Evolutionary conservation across 1,140 invertebrate genomes (phyloP).

Genomic region (Notospermus geniculatus): DNA sequence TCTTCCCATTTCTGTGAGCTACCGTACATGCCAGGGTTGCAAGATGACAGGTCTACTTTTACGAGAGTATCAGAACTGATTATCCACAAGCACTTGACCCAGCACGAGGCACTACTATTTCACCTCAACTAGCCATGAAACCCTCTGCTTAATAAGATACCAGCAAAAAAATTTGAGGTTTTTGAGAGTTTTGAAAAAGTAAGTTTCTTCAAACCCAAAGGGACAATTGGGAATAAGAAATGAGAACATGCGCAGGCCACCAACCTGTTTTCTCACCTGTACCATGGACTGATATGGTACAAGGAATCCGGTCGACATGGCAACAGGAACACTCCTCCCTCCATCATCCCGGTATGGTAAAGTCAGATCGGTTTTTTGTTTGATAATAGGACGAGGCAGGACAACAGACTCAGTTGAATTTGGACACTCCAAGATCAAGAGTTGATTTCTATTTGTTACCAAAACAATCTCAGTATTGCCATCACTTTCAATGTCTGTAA

Average conservation of each 20-base stretch:
- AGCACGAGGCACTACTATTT: no score
- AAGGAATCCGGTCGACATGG: constrained; percentile 38
- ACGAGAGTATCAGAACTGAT: no score
- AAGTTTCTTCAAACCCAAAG: no score
- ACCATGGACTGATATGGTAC: constrained; percentile 36
- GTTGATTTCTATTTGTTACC: constrained; percentile 32
- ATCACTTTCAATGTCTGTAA: constrained; percentile 45
- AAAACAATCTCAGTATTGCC: constrained; percentile 43
- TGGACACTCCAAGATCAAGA: constrained; percentile 34
- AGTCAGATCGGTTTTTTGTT: constrained; percentile 28
- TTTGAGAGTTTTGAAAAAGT: no score
- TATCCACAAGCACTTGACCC: no score
- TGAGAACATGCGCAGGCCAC: not conserved
- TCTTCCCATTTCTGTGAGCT: no score
- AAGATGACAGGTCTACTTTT: no score
- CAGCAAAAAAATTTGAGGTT: no score
- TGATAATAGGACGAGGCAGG: constrained; percentile 39
- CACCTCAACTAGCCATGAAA: no score
- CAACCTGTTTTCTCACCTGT: constrained; percentile 44
- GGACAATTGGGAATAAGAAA: no score
- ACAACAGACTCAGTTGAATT: constrained; percentile 24
- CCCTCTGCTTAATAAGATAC: no score
- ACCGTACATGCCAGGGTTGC: no score
- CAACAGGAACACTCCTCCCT: constrained; percentile 28
- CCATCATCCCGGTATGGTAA: constrained; percentile 21